Evolutionary conservation across 2,888 invertebrate species (phyloP), one percentile per base, ranked within the genome.

Genomic region (Drosophila siamana): DNA sequence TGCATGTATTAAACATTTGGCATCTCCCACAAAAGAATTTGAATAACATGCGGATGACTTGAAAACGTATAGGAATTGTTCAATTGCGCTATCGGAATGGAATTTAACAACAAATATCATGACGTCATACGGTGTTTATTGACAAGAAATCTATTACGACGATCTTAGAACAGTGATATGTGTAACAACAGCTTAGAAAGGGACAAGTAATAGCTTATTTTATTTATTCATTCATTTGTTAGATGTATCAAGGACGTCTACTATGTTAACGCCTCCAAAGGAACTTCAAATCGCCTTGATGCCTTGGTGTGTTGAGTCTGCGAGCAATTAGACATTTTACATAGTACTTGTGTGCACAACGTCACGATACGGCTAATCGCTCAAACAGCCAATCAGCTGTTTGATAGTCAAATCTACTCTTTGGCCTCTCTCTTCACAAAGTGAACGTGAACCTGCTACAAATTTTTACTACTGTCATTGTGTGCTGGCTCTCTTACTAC

Each of bases 301-400:
- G 36, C 15, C 36, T 38, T n/a, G n/a, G n/a, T n/a, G n/a, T n/a
- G 36, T 2, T 13, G 7, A 9, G 26, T 24, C 22, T n/a, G 22
- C 8, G 26, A 26, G 15, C 26, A 19, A 24, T 26, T 24, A 46
- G 13, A 5, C 15, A 28, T 47, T 30, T 28, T 16, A 8, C 15
- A 11, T 43, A 4, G 24, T 47, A 8, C 13, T 22, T 57, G 28
- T 26, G 36, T 24, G 56, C 26, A 19, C n/a, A 15, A 66, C 74
- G 61, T 61, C 61, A 74, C 50, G 43, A 47, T 70, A 54, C 71
- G 74, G 71, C 67, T 26, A 47, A 24, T 19, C 41, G 19, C 24
- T 52, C 48, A 51, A 3, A 19, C 33, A 9, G 15, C 26, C 28
- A 41, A 61, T 64, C 75, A 75, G 75, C 75, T 75, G 75, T 76